Evolutionary conservation across 2,888 invertebrate species (phyloP).

Genomic region (Chouioia cunea): DNA sequence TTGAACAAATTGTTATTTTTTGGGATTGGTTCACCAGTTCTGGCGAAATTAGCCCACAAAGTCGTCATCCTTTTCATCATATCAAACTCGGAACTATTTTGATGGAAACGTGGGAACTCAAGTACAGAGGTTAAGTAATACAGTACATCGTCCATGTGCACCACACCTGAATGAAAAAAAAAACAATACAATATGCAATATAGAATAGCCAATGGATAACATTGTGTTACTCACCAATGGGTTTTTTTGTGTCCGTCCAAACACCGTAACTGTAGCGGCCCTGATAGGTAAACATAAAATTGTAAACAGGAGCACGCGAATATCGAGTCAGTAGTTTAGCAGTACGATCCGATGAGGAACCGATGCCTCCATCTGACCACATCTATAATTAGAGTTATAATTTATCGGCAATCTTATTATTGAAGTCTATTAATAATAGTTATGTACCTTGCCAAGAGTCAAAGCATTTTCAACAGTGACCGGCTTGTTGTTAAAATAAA

Average conservation of each 20-base stretch:
- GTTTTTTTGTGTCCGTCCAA: conserved; percentile 69
- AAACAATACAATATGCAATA: neutral
- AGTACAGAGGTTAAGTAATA: conserved; percentile 21
- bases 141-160: conserved; percentile 6
- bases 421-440: no score
- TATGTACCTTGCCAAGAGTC: conserved; percentile 65
- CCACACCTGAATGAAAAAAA: conserved; percentile 1
- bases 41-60: conserved; percentile 68
- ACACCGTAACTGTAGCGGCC: conserved; percentile 74
- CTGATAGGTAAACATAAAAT: conserved; percentile 74
- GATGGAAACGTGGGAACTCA: conserved; percentile 64
- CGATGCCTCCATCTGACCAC: conserved; percentile 60
- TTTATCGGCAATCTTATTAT: no score
- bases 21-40: conserved; percentile 69
- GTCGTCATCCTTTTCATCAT: conserved; percentile 67
- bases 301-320: conserved; percentile 71
- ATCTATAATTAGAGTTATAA: no score
- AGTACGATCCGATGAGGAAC: conserved; percentile 74
- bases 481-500: conserved; percentile 68
- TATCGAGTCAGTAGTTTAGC: conserved; percentile 73
- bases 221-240: conserved; percentile 64
- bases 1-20: conserved; percentile 60
- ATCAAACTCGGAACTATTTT: conserved; percentile 65
- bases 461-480: conserved; percentile 64
- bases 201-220: no score